phyloP scores from a whole-genome alignment of 2,888 invertebrate genomes.

The Euclidia mi region DNA sequence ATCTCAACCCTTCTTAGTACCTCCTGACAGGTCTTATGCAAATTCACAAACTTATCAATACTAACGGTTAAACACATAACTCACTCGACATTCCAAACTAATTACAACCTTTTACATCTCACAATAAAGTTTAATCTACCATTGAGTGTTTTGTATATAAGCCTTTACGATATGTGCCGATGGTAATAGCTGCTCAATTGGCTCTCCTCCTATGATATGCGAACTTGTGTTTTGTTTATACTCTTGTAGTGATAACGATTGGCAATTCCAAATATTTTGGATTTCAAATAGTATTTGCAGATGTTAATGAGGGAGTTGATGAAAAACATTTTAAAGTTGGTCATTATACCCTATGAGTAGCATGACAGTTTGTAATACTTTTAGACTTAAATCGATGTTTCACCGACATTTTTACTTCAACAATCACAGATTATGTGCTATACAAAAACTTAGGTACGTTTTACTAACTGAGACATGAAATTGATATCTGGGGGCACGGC shows the following conservation, averaged over 20 bases:
- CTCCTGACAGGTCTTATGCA: constrained; percentile 88
- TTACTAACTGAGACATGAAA: too few relatives aligned
- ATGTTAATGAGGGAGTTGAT: neutral
- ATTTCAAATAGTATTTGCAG: constrained; percentile 9
- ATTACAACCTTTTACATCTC: constrained; percentile 23
- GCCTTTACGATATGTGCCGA: constrained; percentile 46
- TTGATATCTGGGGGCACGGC: too few relatives aligned
- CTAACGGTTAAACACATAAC: constrained; percentile 48
- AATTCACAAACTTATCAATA: constrained; percentile 82
- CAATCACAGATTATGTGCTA: too few relatives aligned
- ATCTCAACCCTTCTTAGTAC: constrained; percentile 86
- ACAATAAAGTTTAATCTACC: constrained; percentile 37
- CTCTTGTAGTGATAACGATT: constrained; percentile 54
- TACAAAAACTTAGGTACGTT: too few relatives aligned
- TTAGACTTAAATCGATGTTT: too few relatives aligned
- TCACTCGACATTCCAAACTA: constrained; percentile 15
- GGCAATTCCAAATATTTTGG: constrained; percentile 40
- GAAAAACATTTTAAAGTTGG: too few relatives aligned
- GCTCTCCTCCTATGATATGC: constrained; percentile 78
- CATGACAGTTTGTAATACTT: too few relatives aligned
- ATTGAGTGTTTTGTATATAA: constrained; percentile 24
- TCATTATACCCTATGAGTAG: too few relatives aligned
- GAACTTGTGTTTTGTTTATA: constrained; percentile 76
- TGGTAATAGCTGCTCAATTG: constrained; percentile 85
- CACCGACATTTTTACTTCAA: too few relatives aligned